These are phyloP conservation scores for Anableps anableps DNA, from an alignment of 2,797 vertebrate genomes.

Conservation along the genomic window DNA sequence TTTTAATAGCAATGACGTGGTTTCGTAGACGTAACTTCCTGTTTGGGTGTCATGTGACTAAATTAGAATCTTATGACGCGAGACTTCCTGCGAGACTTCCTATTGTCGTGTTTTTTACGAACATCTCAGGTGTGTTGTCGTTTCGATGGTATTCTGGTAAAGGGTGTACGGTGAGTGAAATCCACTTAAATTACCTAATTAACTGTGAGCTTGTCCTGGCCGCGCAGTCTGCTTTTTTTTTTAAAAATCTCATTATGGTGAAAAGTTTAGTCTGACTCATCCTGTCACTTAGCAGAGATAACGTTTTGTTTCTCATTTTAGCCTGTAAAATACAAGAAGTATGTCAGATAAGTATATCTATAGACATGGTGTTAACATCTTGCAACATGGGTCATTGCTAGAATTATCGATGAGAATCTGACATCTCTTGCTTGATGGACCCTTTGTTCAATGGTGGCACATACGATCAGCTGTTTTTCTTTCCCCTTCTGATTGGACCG, in stretches of 20 bases:
- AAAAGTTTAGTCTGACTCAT: background rate
- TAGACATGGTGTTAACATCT: background rate
- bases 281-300: background rate
- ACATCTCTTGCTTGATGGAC: no score
- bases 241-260: background rate
- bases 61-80: conserved; percentile 62
- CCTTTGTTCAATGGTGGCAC: no score
- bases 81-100: conserved; percentile 5
- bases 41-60: conserved; percentile 59
- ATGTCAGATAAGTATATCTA: background rate
- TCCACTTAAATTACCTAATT: accelerated
- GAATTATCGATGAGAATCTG: background rate
- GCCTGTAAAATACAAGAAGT: background rate
- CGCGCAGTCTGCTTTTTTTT: background rate
- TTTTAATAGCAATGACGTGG: background rate
- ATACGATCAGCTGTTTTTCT: no score
- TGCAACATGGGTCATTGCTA: background rate
- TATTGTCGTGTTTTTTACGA: background rate
- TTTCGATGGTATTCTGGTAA: background rate
- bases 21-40: conserved; percentile 60
- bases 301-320: background rate
- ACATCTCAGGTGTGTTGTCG: background rate
- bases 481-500: background rate
- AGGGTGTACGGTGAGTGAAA: conserved; percentile 2
- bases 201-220: background rate